Percentiles rank a stretch among this genome's conserved stretches.
phyloP scores from a whole-genome alignment of 2,113 vertebrate species.

The Amphiprion percula region DNA sequence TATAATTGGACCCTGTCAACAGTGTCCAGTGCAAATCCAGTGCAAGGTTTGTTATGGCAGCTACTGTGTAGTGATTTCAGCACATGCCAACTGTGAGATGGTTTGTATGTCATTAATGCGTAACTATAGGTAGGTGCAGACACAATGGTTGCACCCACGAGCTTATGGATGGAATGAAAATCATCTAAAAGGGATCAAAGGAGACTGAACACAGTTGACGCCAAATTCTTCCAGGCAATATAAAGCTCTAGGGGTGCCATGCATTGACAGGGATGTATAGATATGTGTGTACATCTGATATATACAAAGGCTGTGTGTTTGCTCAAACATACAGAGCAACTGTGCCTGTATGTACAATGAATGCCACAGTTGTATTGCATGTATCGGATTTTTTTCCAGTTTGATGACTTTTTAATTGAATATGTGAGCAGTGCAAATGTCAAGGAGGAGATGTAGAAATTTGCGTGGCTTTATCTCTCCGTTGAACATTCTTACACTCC shows the following conservation, averaged over 20 bases:
- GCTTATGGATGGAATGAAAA: conserved; percentile 63
- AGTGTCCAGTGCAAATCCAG: conserved; percentile 66
- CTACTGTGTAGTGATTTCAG: conserved; percentile 70
- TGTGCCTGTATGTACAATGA: not conserved
- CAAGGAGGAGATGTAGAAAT: not conserved
- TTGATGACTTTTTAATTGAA: conserved; percentile 3
- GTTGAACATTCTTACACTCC: not conserved
- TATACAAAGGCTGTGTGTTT: conserved; percentile 17
- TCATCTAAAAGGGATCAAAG: conserved; percentile 57
- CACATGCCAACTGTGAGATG: conserved; percentile 68
- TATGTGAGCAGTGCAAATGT: not conserved
- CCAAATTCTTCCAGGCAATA: conserved; percentile 38
- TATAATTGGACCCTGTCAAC: conserved; percentile 82
- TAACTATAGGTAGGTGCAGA: conserved; percentile 49
- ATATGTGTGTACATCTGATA: conserved; percentile 22
- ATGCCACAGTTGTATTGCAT: not conserved
- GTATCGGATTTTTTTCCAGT: not conserved
- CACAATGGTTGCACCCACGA: conserved; percentile 37
- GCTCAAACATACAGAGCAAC: conserved; percentile 15
- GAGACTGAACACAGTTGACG: conserved; percentile 23
- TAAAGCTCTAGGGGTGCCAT: conserved; percentile 24
- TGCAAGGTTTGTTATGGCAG: conserved; percentile 68
- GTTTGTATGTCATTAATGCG: conserved; percentile 61
- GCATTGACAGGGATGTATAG: conserved; percentile 7
- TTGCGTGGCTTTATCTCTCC: not conserved